A percentile compares a stretch with the other conserved stretches of the same genome.
Conservation (phyloP, 2,797 vertebrate species). For the Lacerta bilineata region DNA sequence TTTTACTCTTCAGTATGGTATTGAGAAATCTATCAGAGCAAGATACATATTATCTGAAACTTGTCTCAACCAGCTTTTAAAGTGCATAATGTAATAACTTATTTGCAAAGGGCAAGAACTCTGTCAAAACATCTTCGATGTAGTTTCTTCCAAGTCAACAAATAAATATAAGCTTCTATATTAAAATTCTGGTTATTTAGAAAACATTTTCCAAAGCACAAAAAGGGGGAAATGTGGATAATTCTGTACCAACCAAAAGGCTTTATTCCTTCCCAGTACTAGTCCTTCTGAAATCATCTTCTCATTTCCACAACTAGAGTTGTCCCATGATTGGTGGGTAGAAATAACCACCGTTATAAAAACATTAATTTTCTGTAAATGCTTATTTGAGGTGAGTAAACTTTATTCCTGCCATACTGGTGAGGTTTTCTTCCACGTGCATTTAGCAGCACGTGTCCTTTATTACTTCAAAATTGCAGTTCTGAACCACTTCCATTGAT, state of each 20-base stretch:
- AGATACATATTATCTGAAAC: conserved; percentile 26
- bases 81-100: neutral
- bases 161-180: conserved; percentile 5
- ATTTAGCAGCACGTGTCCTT: neutral
- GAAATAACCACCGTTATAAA: conserved; percentile 53
- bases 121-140: conserved; percentile 30
- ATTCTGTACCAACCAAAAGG: conserved; percentile 35
- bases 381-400: conserved; percentile 44
- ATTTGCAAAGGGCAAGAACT: neutral
- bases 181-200: conserved; percentile 49
- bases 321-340: conserved; percentile 44
- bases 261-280: conserved; percentile 35
- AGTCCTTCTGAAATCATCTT: conserved; percentile 35
- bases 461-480: conserved; percentile 6
- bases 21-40: conserved; percentile 20
- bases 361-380: conserved; percentile 55
- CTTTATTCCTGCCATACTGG: conserved; percentile 38
- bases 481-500: neutral
- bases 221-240: conserved; percentile 7
- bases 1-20: neutral
- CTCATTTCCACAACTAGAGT: conserved; percentile 36
- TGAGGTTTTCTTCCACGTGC: conserved; percentile 44
- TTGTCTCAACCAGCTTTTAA: conserved; percentile 17
- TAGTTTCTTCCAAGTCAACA: conserved; percentile 38
- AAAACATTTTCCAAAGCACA: conserved; percentile 31